Base-by-base conservation (phyloP, 2,888 invertebrate genomes). In the Lydus trimaculatus region DNA sequence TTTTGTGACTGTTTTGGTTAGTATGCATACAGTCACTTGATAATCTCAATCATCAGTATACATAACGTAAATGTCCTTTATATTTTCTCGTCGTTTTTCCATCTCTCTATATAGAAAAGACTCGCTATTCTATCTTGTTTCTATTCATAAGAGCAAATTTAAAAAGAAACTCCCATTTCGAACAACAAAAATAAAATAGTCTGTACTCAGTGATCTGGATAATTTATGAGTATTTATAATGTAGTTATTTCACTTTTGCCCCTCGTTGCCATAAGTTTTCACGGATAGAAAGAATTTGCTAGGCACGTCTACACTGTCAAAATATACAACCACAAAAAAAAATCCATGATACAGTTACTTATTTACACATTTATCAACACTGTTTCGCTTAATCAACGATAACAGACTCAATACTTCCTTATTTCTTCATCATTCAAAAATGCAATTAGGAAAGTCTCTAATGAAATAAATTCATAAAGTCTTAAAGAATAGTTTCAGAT, bases 11-110 rank as follows among this genome's bases (percentile, higher is more conserved):
- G 67, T 64, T 64, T 67, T 52, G 20, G 70, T 81, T 79, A 77
- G 80, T 80, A 80, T 80, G 81, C 79, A 76, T 78, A 68, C 74
- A 69, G 75, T 71, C 76, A 67, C 73, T 72, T 71, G 73, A 72
- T 75, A 74, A 77, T 78, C 78, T 80, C 81, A 81, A 80, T 81
- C 81, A 80, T 81, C 81, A 80, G 81, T 81, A 81, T 81, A 80
- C 81, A 81, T 80, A 79, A 78, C 79, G 80, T 77, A 81, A 82
- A 82, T 81, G 81, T 82, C 81, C 80, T 79, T 76, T 80, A 78
- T 81, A 79, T 82, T 81, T 78, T 79, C 80, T 80, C 81, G 78
- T 80, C 79, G n/a, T 78, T 80, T 25, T 81, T 78, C 80, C 79
- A 79, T 81, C 80, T 80, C 79, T 79, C 81, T 13, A 13, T 15